A percentile compares a stretch with the other conserved stretches of the same genome.
Conservation (phyloP, 1,140 invertebrate species). For the Micrasema minimum region DNA sequence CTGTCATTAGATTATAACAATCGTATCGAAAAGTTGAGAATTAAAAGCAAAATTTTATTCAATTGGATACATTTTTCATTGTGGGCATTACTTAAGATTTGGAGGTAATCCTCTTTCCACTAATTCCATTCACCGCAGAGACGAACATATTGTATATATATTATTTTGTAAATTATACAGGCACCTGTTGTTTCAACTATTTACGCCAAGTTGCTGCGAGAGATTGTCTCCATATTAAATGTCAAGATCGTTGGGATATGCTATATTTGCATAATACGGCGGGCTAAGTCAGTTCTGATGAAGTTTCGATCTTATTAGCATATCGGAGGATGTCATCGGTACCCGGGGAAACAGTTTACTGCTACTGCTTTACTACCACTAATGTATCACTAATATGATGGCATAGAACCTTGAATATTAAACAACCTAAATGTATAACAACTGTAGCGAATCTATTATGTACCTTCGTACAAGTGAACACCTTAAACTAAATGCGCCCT, state of each 20-base stretch:
- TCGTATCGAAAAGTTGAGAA: not conserved
- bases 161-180: too few species aligned
- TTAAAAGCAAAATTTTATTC: constrained; percentile 3
- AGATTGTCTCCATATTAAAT: constrained; percentile 29
- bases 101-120: constrained; percentile 19
- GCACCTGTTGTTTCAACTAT: constrained; percentile 29
- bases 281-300: not conserved
- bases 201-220: not conserved
- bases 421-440: not conserved
- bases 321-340: constrained; percentile 7
- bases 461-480: too few species aligned
- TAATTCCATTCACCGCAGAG: not conserved
- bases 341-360: not conserved
- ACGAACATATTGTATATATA: too few species aligned
- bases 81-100: not conserved
- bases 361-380: too few species aligned
- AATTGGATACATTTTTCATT: not conserved
- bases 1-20: too few species aligned
- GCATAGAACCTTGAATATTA: constrained; percentile 6
- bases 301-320: not conserved
- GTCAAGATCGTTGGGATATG: constrained; percentile 17
- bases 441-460: too few species aligned
- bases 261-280: constrained; percentile 20
- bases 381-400: not conserved
- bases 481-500: too few species aligned